Evolutionary conservation across 2,888 invertebrate species (phyloP), one percentile per base, ranked within the genome.

Genomic region (Acrocyrtus sp.): DNA sequence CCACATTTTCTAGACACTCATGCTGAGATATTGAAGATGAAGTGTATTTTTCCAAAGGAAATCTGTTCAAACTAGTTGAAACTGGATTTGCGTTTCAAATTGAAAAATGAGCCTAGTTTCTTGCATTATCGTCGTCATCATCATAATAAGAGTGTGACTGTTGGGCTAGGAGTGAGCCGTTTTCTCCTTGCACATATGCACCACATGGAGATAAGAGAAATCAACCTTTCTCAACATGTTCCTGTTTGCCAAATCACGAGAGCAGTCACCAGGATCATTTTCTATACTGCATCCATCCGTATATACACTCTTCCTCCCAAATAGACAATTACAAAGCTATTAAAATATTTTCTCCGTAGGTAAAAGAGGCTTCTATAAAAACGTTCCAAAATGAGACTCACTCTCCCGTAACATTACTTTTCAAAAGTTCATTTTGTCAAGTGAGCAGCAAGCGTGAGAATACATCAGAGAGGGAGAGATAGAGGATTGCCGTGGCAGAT

Each of bases 371-470:
- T 27, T 15, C 17, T 67, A 58, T 60, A 53, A 60, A 29, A 43
- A 39, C 19, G 60, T 61, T 69, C 70, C 70, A 70, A 70, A 70
- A 70, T 50, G 43, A 22, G 43, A 43, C 45, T 58, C 60, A 54
- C 47, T 65, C 72, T 72, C 43, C 65, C 60, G 72, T 72, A 58
- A 72, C 65, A 72, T 72, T 72, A 54, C 72, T 26, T 51, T 67
- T 67, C 58, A 63, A 48, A 57, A 57, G 57, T 17, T 41, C 47
- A 63, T 47, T 63, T 63, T 65, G 51, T 72, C 65, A 58, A 50
- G 41, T 34, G 47, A 26, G 24, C 58, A 47, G 34, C 12, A 12
- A 34, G 34, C 34, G 34, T 34, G 34, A 34, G 12, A 34, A 34
- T 5, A 34, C 34, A 34, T 34, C 6, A 34, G 34, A 5, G 5